A percentile compares a stretch with the other conserved stretches of the same genome.
These are phyloP conservation scores for Ptilodon capucinus DNA, from an alignment of 2,888 invertebrate genomes.

Conservation along the genomic window DNA sequence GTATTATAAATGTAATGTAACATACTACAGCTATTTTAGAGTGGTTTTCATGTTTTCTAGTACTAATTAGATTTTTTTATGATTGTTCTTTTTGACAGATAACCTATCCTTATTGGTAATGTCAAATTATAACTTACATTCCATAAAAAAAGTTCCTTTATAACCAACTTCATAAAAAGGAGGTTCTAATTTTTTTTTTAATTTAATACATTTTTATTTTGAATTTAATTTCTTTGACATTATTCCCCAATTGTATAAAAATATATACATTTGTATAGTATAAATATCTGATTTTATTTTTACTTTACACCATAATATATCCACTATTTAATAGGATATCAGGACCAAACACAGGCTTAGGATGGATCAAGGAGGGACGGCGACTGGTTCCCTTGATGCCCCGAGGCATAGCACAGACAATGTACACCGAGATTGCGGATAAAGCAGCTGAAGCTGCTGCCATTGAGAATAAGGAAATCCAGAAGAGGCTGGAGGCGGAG, in stretches of 20 bases:
- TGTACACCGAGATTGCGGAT: conserved; percentile 92
- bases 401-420: conserved; percentile 92
- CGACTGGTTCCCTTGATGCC: conserved; percentile 92
- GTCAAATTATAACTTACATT: conserved; percentile 31
- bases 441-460: conserved; percentile 83
- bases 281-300: neutral
- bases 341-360: conserved; percentile 86
- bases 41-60: conserved; percentile 2
- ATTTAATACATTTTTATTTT: too few relatives aligned
- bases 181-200: too few relatives aligned
- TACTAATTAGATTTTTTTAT: conserved; percentile 14
- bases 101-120: conserved; percentile 51
- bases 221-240: too few relatives aligned
- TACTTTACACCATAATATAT: too few relatives aligned
- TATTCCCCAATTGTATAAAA: too few relatives aligned
- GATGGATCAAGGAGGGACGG: conserved; percentile 95
- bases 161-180: too few relatives aligned
- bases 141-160: conserved; percentile 10
- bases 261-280: too few relatives aligned
- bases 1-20: conserved; percentile 20
- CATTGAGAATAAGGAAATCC: conserved; percentile 65
- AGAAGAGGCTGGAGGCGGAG: conserved; percentile 64
- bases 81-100: conserved; percentile 52
- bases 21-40: conserved; percentile 4
- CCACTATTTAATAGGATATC: conserved; percentile 70